Base-by-base conservation (phyloP, 2,888 invertebrate species). In the Eristalis tenax region DNA sequence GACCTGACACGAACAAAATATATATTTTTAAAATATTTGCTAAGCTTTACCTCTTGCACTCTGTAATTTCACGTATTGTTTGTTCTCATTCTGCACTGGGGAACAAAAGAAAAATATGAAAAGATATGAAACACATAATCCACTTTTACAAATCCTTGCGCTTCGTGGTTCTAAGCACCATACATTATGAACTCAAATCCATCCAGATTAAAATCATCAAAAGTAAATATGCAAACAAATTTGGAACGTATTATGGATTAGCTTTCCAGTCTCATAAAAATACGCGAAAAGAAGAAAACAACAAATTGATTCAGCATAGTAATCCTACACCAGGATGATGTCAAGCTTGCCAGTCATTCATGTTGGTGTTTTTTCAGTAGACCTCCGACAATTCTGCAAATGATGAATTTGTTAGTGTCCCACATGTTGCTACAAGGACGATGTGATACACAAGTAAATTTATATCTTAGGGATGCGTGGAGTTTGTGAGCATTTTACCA, bases 151-250 rank as follows among this genome's bases (percentile, higher is more conserved):
- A 50, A 50, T 10, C 10, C 28, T 18, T 66, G 23, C 10, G 23
- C 15, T 43, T 40, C 28, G 26, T 56, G 68, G 50, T n/a, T 28
- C 22, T 5, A 66, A n/a, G 11, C 50, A 23, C 18, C 23, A 32
- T 23, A 26, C 38, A 28, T 70, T 59, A 13, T 11, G 4, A 63
- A 71, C 40, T 63, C 28, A 63, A 71, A 63, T 63, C 43, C 61
- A 43, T 63, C 18, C 23, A 18, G 40, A 63, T 61, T 32, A 71
- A 63, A 40, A 71, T 71, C 63, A 63, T 61, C 71, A 40, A 43
- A 61, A 43, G 61, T 63, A 71, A 43, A 71, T 71, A 43, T 71
- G 71, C 43, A 71, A 61, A 71, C 64, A 50, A 74, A 74, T 74
- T 50, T 35, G 35, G 23, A 50, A 56, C 64, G 23, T 50, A 50